Base-by-base conservation (phyloP, 2,888 invertebrate species). In the Cephus rjabovi region DNA sequence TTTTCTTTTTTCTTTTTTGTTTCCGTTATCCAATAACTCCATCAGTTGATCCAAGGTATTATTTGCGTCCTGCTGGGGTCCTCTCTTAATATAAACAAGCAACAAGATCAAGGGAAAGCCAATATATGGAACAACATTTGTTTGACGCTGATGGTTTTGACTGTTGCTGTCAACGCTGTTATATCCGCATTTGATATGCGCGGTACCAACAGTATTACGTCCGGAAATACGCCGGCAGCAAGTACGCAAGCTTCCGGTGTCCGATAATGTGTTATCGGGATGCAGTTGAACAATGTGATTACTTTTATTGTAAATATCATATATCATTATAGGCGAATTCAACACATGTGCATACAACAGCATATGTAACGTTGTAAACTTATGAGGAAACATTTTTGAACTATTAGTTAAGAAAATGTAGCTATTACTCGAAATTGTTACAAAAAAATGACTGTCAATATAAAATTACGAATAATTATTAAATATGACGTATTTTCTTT, bases 41-140 rank as follows among this genome's bases (percentile, higher is more conserved):
- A 23, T 23, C 71, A 71, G 95, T 93, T 94, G 34, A 81, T 94
- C 74, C 94, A 94, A 87, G 94, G 94, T 37, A 89, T 94, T 76
- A 92, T 95, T 68, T 94, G 94, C 79, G 92, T 95, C 73, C 88
- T 95, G 74, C 92, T 95, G 81, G 94, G 95, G 84, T 92, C 93
- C 75, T 92, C 93, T 81, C 92, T 93, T 86, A 93, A 95, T 90
- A 94, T 95, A 84, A 95, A 95, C 90, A 93, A 94, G 81, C 92
- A 93, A 80, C 92, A 92, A 23, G 93, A 95, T 80, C 94, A 93
- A 75, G 92, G 92, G n/a, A 93, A 91, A 81, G 95, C 95, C 0
- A 93, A 94, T 83, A 89, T 93, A 76, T 91, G 94, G 80, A 95
- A 95, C 89, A 94, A 95, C 86, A 89, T 93, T 23, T 93, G 93